These are phyloP conservation scores for Peromyscus maniculatus DNA, from an alignment of 2,113 vertebrate genomes.

Conservation along the genomic window DNA sequence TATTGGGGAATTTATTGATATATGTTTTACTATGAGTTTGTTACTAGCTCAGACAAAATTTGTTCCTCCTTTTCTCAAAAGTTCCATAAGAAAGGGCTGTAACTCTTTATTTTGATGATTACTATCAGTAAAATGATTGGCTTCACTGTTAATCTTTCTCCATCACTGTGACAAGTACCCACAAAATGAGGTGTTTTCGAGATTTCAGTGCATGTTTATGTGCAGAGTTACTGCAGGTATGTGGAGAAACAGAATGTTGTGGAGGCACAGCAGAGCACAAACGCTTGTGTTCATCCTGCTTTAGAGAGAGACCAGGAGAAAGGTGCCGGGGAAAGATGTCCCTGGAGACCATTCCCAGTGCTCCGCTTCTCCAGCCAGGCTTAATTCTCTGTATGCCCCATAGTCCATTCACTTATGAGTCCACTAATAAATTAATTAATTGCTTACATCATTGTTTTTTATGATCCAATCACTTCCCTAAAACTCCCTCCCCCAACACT, in stretches of 20 bases:
- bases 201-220: not conserved
- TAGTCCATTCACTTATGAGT: not conserved
- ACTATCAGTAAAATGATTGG: slow-evolving; percentile 2
- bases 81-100: not conserved
- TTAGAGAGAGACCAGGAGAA: not conserved
- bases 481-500: not conserved
- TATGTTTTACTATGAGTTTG: not conserved
- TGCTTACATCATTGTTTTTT: not conserved
- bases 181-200: not conserved
- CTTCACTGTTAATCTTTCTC: not conserved
- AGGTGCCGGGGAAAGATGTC: too few relatives aligned
- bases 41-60: slow-evolving; percentile 16
- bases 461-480: not conserved
- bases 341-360: not conserved
- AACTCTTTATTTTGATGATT: not conserved
- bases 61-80: not conserved
- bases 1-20: not conserved
- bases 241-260: not conserved
- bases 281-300: too few relatives aligned
- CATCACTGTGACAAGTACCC: not conserved
- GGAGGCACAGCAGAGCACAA: too few relatives aligned
- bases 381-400: too few relatives aligned
- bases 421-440: too few relatives aligned
- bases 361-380: too few relatives aligned
- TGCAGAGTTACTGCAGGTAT: not conserved